These are phyloP conservation scores for Clunio marinus DNA, from an alignment of 2,888 invertebrate species.

Conservation along the genomic window DNA sequence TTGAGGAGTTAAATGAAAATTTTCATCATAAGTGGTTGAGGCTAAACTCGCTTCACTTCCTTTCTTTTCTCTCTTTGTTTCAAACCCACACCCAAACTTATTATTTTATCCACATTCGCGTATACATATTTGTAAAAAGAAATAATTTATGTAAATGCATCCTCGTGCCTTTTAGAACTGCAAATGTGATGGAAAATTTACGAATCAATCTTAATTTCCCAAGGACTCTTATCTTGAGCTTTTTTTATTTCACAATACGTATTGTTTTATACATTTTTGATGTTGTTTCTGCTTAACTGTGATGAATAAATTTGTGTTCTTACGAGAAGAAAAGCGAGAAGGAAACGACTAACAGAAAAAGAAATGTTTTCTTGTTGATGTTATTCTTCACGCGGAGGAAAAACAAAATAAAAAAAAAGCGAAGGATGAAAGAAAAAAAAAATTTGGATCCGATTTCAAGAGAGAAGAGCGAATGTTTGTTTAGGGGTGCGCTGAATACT, in stretches of 20 bases:
- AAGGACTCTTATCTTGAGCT: neutral
- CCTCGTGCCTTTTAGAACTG: neutral
- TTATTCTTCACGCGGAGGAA: neutral
- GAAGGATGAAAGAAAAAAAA: slow-evolving; percentile 1
- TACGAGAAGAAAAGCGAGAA: neutral
- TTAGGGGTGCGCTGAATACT: neutral
- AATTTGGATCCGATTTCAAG: slow-evolving; percentile 36
- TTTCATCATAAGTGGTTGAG: neutral
- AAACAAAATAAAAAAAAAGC: no score
- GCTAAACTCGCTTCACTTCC: neutral
- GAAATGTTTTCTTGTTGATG: neutral
- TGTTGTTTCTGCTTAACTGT: neutral
- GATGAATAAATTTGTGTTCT: slow-evolving; percentile 9
- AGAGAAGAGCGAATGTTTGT: slow-evolving; percentile 3
- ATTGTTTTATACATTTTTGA: slow-evolving; percentile 22
- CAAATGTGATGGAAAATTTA: neutral
- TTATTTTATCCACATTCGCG: neutral
- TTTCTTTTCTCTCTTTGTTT: no score
- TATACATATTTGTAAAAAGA: no score
- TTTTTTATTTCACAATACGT: neutral
- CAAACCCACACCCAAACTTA: neutral
- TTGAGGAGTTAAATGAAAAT: no score
- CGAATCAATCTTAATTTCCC: slow-evolving; percentile 1
- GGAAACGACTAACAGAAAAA: no score
- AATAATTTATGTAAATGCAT: neutral